Base-by-base conservation (phyloP, 2,888 invertebrate species). In the Nomada hirtipes region DNA sequence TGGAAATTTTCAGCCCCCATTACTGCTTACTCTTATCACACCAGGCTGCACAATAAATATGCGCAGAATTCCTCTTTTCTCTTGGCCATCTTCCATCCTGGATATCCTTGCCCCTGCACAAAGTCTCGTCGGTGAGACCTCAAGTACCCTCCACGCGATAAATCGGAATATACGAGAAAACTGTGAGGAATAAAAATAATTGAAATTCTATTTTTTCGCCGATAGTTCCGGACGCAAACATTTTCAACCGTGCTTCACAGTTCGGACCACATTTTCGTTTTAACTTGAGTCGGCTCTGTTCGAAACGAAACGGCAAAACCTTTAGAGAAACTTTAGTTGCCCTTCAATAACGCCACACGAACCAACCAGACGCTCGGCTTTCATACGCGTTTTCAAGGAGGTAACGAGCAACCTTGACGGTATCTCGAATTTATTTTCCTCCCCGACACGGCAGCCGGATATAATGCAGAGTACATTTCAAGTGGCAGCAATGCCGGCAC, bases 11-110 rank as follows among this genome's bases (percentile, higher is more conserved):
- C 57, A 42, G 20, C 44, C 60, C 65, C 18, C n/a, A 57, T 57
- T 55, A 18, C 44, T 20, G 70, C 52, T 74, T 55, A 68, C 50
- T 75, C 74, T 83, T 79, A 75, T 68, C 68, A 47, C 47, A 15
- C 20, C 26, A 20, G 10, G 36, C 20, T 36, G 26, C 44, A 59
- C 67, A 15, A 3, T 15, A 47, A 47, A 13, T 36, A 36, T 36
- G 36, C 36, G 7, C 36, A 36, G 7, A 36, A 7, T 7, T 36
- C 36, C 7, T 7, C 36, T 7, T 7, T 36, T 36, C 36, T 36
- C 7, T 36, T 36, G 36, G 36, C 36, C 36, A 1, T 36, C 36
- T 47, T 29, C 26, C 44, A 53, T 10, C 20, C n/a, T 29, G n/a
- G 20, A 65, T 18, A 53, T 29, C 29, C 20, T 10, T 23, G 7